Evolutionary conservation across 2,888 invertebrate species (phyloP), one percentile per base, ranked within the genome.

Genomic region (Prosopocoilus inquinatus): DNA sequence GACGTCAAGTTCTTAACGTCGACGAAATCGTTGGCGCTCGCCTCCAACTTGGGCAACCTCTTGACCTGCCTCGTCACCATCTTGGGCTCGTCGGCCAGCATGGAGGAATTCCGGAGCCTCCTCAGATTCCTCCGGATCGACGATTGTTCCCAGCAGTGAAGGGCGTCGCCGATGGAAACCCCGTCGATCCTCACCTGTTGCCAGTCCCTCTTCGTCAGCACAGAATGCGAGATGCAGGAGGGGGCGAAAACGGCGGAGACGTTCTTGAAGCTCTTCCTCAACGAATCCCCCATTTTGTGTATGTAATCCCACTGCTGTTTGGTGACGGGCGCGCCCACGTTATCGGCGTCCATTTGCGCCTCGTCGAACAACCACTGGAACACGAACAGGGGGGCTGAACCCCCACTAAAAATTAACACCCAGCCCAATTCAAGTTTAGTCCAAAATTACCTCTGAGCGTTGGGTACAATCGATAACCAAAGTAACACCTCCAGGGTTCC

Each of bases 321-420:
- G 9, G 93, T 90, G 2, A 91, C 87, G 1, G 94, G 94, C 0
- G 92, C 87, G 0, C 92, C 91, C 1, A 96, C 92, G 67, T 95
- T 95, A 74, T 94, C 94, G 0, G 91, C 94, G 32, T 91, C 87
- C 83, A 96, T 88, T 79, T 96, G 96, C 2, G 95, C 95, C 71
- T 95, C 94, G 74, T 96, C 96, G 75, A 94, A 96, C 47, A 96
- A 81, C 86, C 94, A 95, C 83, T 96, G 96, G 74, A 96, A 93
- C 16, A 96, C 89, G 74, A 96, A 96, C 20, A 96, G 81, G 0
- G 95, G 94, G 48, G 91, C 95, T 86, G 75, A 39, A 75, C 71
- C 52, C 13, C 13, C 13, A 9, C 36, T 3, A 36, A 36, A 36
- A 52, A 28, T 43, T 9, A 16, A 52, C 13, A 12, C 12, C 20